Conservation (phyloP, 2,797 vertebrate genomes). For the Dryobates pubescens region DNA sequence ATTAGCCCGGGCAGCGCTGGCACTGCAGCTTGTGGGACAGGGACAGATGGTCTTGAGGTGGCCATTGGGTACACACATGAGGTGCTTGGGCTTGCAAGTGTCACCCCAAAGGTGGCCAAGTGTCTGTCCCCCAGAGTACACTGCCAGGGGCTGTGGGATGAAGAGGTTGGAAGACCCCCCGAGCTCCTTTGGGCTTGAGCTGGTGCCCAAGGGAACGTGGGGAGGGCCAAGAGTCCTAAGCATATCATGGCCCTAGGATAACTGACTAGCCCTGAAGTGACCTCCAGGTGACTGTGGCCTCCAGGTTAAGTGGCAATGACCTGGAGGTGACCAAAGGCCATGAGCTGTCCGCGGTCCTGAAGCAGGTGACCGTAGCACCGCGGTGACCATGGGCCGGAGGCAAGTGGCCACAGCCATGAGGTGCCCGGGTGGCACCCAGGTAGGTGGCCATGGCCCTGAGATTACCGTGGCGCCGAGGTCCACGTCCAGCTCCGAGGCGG, state of each 20-base stretch:
- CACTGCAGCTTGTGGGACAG: background rate
- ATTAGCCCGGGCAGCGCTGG: background rate
- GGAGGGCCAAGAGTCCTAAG: too few relatives aligned
- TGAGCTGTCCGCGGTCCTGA: background rate
- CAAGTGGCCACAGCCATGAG: background rate
- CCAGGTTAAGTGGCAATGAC: too few relatives aligned
- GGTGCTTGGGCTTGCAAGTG: background rate
- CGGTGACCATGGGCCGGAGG: rapidly evolving
- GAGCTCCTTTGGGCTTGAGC: too few relatives aligned
- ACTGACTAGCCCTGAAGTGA: too few relatives aligned
- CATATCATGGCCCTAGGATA: too few relatives aligned
- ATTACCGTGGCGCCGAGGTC: too few relatives aligned
- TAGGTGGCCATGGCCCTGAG: too few relatives aligned
- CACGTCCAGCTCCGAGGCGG: background rate
- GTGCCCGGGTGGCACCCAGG: background rate
- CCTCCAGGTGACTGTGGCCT: too few relatives aligned
- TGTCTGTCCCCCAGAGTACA: background rate
- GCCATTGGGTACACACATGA: rapidly evolving
- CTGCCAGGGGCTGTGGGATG: rapidly evolving
- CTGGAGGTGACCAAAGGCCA: background rate
- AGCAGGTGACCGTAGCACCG: too few relatives aligned
- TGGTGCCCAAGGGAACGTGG: too few relatives aligned
- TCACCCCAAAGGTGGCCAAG: background rate
- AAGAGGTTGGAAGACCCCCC: rapidly evolving
- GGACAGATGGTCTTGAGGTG: rapidly evolving